Conservation (phyloP, 2,888 invertebrate genomes). For the Synanthedon myopaeformis region DNA sequence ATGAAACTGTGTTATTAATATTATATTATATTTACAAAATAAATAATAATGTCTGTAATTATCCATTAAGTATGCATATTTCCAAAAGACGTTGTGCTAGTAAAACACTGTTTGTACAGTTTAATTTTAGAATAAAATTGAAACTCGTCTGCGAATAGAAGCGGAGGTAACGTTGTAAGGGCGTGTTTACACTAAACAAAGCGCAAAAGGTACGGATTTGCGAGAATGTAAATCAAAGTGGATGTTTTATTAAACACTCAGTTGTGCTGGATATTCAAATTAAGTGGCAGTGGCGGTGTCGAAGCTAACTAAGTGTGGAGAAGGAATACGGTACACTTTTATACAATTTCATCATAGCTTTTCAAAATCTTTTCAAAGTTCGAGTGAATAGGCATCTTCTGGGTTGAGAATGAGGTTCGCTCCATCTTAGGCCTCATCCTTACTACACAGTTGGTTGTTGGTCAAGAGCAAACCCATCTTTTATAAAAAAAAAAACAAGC, state of each 20-base stretch:
- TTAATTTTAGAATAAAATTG: neutral
- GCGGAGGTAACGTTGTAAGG: conserved; percentile 30
- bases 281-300: conserved; percentile 60
- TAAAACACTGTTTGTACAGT: neutral
- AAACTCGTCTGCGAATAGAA: neutral
- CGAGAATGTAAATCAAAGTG: conserved; percentile 64
- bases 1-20: no score
- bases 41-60: no score
- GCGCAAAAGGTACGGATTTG: conserved; percentile 63
- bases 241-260: conserved; percentile 69
- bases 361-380: no score
- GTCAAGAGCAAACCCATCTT: no score
- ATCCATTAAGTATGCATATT: no score
- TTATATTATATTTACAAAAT: no score
- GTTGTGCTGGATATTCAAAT: conserved; percentile 64
- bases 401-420: no score
- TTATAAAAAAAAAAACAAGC: no score
- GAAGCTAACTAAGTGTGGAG: conserved; percentile 28
- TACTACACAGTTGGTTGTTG: no score
- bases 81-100: neutral
- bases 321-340: conserved; percentile 5
- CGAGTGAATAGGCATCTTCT: no score
- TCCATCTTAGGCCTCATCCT: no score
- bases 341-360: no score
- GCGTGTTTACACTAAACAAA: conserved; percentile 57